A percentile compares a stretch with the other conserved stretches of the same genome.
These are phyloP conservation scores for Galeopterus variegatus DNA, from an alignment of 2,113 vertebrate species.

Conservation along the genomic window DNA sequence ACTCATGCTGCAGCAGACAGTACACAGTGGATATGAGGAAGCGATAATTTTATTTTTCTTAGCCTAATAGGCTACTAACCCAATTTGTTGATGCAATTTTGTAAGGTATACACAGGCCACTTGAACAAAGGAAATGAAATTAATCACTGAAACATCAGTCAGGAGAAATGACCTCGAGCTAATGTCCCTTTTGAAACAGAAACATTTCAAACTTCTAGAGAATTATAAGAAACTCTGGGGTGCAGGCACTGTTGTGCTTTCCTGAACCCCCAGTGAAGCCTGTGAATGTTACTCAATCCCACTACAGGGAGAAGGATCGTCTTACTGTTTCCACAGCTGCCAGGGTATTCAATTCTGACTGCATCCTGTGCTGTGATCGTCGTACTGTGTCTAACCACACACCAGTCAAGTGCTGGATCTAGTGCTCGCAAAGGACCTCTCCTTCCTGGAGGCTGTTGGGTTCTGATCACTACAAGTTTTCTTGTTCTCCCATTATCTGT, in stretches of 20 bases:
- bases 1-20: neutral
- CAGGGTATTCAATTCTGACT: conserved; percentile 88
- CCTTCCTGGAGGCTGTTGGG: conserved; percentile 74
- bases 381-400: conserved; percentile 84
- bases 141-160: conserved; percentile 68
- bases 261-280: conserved; percentile 74
- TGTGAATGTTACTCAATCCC: conserved; percentile 84
- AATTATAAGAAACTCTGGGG: conserved; percentile 56
- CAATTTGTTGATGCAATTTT: conserved; percentile 76
- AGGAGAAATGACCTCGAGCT: conserved; percentile 75
- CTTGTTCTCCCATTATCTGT: conserved; percentile 77
- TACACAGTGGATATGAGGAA: neutral
- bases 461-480: conserved; percentile 66
- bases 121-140: conserved; percentile 73
- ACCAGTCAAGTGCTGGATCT: conserved; percentile 82
- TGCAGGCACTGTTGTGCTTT: conserved; percentile 58
- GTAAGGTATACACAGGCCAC: conserved; percentile 53
- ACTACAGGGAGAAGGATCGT: conserved; percentile 86
- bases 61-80: conserved; percentile 67
- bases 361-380: conserved; percentile 87
- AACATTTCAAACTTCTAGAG: conserved; percentile 64
- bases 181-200: conserved; percentile 40
- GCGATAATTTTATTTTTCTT: conserved; percentile 72
- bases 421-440: conserved; percentile 74
- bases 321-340: conserved; percentile 93